Percentiles rank a stretch among this genome's conserved stretches.
Conservation (phyloP, 1,140 invertebrate genomes). For the Teleopsis dalmanni region DNA sequence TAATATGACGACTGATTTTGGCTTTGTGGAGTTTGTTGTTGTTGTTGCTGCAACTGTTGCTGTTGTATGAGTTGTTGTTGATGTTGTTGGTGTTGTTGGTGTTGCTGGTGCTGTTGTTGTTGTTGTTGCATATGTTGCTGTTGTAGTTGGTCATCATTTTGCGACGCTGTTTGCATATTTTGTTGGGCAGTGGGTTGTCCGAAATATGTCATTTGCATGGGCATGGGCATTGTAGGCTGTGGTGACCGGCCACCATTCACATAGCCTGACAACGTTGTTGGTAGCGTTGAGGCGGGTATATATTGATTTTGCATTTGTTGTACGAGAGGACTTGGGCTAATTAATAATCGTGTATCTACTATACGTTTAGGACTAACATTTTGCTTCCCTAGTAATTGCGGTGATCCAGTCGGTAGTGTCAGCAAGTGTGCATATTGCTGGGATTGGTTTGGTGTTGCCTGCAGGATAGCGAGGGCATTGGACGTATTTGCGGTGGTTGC, state of each 20-base stretch:
- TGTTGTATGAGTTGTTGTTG: conserved; percentile 12
- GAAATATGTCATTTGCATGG: conserved; percentile 34
- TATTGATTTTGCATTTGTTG: conserved; percentile 9
- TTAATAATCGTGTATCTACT: conserved; percentile 17
- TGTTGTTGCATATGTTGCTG: neutral
- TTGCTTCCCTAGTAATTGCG: conserved; percentile 8
- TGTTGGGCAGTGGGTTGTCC: conserved; percentile 19
- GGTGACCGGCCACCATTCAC: conserved; percentile 24
- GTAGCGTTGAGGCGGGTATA: neutral
- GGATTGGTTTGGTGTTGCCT: conserved; percentile 22
- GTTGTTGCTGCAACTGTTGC: conserved; percentile 20
- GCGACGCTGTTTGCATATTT: conserved; percentile 7
- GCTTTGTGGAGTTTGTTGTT: conserved; percentile 24
- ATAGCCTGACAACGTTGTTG: conserved; percentile 4
- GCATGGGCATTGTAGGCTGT: conserved; percentile 16
- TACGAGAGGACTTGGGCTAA: conserved; percentile 10
- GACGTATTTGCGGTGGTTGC: conserved; percentile 33
- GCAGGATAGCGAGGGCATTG: conserved; percentile 33
- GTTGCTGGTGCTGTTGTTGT: conserved; percentile 12
- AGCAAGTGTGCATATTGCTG: conserved; percentile 25
- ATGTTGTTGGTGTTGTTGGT: conserved; percentile 9
- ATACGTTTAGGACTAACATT: conserved; percentile 35
- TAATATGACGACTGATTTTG: conserved; percentile 26
- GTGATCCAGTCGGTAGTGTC: conserved; percentile 22
- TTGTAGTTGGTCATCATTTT: conserved; percentile 1